phyloP scores from a whole-genome alignment of 2,113 vertebrate genomes.

The Oreocharis arfaki region DNA sequence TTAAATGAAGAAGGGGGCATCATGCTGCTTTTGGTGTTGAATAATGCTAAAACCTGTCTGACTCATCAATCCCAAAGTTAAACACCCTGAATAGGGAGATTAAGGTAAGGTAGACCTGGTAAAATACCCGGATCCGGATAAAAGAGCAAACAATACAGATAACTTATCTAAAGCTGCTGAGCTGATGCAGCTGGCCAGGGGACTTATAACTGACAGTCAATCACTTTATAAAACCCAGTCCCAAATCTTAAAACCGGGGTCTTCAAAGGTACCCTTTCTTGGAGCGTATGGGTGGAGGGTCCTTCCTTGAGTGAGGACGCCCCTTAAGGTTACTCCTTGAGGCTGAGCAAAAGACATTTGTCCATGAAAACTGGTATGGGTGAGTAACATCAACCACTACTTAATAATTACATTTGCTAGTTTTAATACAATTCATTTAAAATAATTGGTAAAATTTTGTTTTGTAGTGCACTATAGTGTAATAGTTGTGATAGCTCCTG shows the following conservation, averaged over 20 bases:
- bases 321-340: neutral
- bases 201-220: neutral
- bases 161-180: neutral
- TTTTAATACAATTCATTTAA: neutral
- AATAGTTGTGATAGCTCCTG: neutral
- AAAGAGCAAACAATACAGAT: neutral
- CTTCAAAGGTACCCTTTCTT: too few relatives aligned
- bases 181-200: neutral
- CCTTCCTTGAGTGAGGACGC: accelerated
- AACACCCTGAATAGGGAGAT: neutral
- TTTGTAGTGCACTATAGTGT: neutral
- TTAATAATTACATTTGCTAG: neutral
- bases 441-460: neutral
- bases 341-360: neutral
- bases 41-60: neutral
- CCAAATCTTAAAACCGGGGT: neutral
- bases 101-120: neutral
- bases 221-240: neutral
- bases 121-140: neutral
- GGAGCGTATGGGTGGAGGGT: too few relatives aligned
- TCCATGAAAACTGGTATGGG: neutral
- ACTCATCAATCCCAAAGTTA: neutral
- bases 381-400: neutral
- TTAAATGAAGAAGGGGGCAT: neutral
- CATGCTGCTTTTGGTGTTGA: neutral